Conservation (phyloP, 1,140 invertebrate species). For the Nasonia giraulti region DNA sequence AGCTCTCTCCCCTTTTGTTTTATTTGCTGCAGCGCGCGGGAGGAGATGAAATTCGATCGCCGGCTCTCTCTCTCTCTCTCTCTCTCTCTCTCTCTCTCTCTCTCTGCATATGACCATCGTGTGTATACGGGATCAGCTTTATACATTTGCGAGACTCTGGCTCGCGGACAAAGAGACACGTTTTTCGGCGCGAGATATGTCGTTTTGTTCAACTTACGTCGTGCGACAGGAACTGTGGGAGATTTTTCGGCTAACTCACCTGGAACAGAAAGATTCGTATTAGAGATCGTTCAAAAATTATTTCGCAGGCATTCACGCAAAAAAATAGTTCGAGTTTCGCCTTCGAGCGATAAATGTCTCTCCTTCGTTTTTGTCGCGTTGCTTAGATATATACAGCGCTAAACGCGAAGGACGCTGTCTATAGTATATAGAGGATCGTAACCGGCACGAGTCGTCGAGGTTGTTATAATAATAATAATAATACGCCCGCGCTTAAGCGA, state of each 20-base stretch:
- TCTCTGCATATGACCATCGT: background rate
- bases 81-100: background rate
- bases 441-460: background rate
- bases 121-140: background rate
- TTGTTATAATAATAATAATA: slow-evolving; percentile 8
- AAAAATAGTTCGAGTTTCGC: background rate
- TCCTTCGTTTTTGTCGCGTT: background rate
- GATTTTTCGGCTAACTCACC: slow-evolving; percentile 23
- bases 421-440: background rate
- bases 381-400: background rate
- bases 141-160: background rate
- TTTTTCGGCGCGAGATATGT: no score
- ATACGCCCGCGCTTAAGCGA: no score
- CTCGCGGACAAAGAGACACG: background rate
- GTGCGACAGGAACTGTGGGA: background rate
- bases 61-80: no score
- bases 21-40: background rate
- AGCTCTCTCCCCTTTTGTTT: background rate
- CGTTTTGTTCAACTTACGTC: slow-evolving; percentile 10
- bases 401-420: background rate
- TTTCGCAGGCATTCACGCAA: background rate
- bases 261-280: slow-evolving; percentile 30
- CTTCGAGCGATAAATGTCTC: background rate
- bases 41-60: slow-evolving; percentile 7
- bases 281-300: background rate